A percentile compares a stretch with the other conserved stretches of the same genome.
Evolutionary conservation across 2,797 vertebrate genomes (phyloP).

Genomic region (Sus cebifrons): DNA sequence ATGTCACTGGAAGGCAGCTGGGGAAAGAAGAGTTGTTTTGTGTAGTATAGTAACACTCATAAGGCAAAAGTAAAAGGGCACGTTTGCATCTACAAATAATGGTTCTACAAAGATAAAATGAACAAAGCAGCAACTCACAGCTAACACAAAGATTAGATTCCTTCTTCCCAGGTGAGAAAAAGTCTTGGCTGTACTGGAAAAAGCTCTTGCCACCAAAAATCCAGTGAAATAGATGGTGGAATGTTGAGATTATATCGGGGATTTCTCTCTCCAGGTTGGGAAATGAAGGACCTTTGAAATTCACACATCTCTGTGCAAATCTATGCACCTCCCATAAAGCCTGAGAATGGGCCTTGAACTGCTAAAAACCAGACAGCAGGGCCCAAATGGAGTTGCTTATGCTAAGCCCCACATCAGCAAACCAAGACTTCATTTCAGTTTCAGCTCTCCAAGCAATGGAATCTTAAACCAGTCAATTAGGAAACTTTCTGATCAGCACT

Average conservation of each 20-base stretch:
- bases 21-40: background rate
- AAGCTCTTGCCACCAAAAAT: background rate
- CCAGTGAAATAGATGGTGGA: background rate
- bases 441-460: background rate
- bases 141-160: conserved; percentile 29
- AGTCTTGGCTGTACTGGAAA: background rate
- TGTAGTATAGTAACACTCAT: background rate
- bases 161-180: conserved; percentile 25
- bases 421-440: background rate
- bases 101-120: conserved; percentile 44
- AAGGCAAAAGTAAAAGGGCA: conserved; percentile 40
- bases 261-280: background rate
- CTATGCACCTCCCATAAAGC: conserved; percentile 36
- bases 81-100: conserved; percentile 20
- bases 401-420: background rate
- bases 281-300: conserved; percentile 17
- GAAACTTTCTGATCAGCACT: background rate
- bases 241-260: background rate
- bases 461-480: background rate
- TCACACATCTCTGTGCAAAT: background rate
- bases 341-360: background rate
- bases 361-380: background rate
- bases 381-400: background rate
- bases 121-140: conserved; percentile 51
- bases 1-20: conserved; percentile 21